Conservation (phyloP, 1,140 invertebrate species). For the Ephestia elutella region DNA sequence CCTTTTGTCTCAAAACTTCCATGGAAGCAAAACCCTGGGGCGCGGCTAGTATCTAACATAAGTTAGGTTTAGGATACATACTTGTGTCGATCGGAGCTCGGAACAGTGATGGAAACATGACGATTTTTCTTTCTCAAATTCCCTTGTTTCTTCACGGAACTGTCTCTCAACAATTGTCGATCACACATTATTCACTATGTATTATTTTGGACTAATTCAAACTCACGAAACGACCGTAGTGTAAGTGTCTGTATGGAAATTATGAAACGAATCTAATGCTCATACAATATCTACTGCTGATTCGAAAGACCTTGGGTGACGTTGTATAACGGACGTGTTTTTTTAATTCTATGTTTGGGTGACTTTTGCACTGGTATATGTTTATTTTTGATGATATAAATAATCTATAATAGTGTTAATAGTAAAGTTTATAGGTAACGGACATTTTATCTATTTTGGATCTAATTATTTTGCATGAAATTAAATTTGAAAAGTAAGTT, state of each 20-base stretch:
- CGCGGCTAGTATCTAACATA: no score
- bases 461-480: no score
- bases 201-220: background rate
- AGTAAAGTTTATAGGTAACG: no score
- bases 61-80: conserved; percentile 16
- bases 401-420: no score
- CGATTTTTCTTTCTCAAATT: conserved; percentile 31
- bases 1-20: no score
- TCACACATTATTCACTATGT: conserved; percentile 36
- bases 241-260: conserved; percentile 10
- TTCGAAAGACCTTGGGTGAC: conserved; percentile 5
- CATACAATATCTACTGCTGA: background rate
- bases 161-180: conserved; percentile 38
- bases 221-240: background rate
- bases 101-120: conserved; percentile 49
- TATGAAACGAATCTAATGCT: background rate
- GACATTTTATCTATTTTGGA: no score
- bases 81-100: conserved; percentile 39
- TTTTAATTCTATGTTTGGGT: background rate
- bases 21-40: no score
- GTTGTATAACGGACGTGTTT: background rate
- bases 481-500: no score
- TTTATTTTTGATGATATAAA: no score
- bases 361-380: no score
- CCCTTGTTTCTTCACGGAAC: conserved; percentile 44